phyloP scores from a whole-genome alignment of 2,113 vertebrate genomes.

The Gambusia holbrooki region DNA sequence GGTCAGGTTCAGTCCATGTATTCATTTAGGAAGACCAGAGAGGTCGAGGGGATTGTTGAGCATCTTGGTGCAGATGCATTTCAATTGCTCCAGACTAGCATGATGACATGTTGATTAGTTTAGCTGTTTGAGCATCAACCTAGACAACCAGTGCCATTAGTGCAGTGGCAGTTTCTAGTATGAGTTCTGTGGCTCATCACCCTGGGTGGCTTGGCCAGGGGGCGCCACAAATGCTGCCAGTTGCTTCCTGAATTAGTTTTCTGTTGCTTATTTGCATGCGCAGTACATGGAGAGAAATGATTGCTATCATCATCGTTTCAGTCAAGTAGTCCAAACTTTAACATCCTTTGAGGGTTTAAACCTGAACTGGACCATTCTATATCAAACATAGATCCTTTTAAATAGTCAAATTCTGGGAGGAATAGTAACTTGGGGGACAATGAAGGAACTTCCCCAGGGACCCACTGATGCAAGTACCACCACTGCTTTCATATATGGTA shows the following conservation, averaged over 20 bases:
- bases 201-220: too few relatives aligned
- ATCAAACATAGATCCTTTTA: not conserved
- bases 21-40: slow-evolving; percentile 6
- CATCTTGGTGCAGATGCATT: slow-evolving; percentile 8
- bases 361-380: not conserved
- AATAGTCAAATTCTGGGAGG: not conserved
- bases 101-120: not conserved
- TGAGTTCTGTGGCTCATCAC: not conserved
- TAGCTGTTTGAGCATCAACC: not conserved
- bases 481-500: not conserved
- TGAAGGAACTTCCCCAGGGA: not conserved
- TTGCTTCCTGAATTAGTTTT: not conserved
- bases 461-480: not conserved
- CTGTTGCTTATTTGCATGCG: too few relatives aligned
- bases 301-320: not conserved
- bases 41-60: not conserved
- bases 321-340: not conserved
- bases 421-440: not conserved
- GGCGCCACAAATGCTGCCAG: not conserved
- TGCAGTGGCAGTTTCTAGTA: not conserved
- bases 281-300: too few relatives aligned
- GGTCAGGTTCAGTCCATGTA: not conserved
- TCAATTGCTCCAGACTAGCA: slow-evolving; percentile 1
- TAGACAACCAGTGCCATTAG: not conserved
- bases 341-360: not conserved